A percentile compares a stretch with the other conserved stretches of the same genome.
phyloP scores from a whole-genome alignment of 2,888 invertebrate genomes.

The Cistogaster globosa region DNA sequence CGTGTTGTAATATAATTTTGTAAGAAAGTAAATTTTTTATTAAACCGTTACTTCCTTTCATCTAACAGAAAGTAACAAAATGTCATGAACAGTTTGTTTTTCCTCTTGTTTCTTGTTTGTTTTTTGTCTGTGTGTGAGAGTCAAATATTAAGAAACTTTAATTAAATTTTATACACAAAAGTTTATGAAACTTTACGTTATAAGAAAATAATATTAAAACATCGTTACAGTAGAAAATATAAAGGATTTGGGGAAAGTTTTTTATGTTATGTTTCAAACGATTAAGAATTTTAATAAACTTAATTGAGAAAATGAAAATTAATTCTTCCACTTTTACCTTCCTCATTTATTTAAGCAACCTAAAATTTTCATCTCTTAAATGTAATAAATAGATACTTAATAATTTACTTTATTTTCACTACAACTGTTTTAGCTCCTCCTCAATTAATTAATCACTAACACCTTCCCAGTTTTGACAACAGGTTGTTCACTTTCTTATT shows the following conservation, averaged over 20 bases:
- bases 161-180: conserved; percentile 19
- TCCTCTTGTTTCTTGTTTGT: too few species aligned
- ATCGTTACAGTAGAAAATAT: not conserved
- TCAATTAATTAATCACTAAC: not conserved
- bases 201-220: not conserved
- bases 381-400: not conserved
- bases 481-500: conserved; percentile 17
- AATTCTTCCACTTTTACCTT: too few species aligned
- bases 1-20: too few species aligned
- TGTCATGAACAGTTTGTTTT: too few species aligned
- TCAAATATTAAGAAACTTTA: not conserved
- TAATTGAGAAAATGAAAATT: too few species aligned
- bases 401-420: not conserved
- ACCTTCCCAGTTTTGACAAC: not conserved
- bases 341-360: too few species aligned
- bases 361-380: too few species aligned
- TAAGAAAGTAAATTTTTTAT: too few species aligned
- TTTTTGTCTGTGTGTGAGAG: too few species aligned
- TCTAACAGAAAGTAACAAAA: too few species aligned
- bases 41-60: too few species aligned
- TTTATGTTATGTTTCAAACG: not conserved
- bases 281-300: too few species aligned
- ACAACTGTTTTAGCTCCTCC: not conserved
- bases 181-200: not conserved
- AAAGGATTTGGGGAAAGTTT: not conserved